phyloP scores from a whole-genome alignment of 2,113 vertebrate species.

The Solea solea region DNA sequence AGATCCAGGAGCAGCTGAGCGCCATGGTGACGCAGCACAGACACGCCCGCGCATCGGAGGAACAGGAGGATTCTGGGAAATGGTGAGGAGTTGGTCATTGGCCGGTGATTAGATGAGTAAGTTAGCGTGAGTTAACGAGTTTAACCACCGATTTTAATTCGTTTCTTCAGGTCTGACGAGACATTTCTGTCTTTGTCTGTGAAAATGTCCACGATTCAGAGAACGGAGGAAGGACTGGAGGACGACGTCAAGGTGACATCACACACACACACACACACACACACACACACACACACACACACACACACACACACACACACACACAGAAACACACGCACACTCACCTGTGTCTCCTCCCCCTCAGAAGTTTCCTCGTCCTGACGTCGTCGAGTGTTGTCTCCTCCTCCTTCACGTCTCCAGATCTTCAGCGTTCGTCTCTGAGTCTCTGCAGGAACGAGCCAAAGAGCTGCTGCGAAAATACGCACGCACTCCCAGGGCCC shows the following conservation, averaged over 20 bases:
- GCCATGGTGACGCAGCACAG: slow-evolving; percentile 86
- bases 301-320: background rate
- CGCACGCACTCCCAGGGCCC: background rate
- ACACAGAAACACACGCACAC: background rate
- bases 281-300: background rate
- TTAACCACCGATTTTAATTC: background rate
- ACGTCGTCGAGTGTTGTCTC: slow-evolving; percentile 92
- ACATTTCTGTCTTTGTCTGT: slow-evolving; percentile 85
- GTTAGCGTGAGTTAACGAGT: too few relatives aligned
- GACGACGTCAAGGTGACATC: slow-evolving; percentile 69
- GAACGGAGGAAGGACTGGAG: slow-evolving; percentile 83
- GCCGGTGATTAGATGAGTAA: background rate
- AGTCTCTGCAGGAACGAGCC: slow-evolving; percentile 72
- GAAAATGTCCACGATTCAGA: slow-evolving; percentile 83
- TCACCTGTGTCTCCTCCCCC: background rate
- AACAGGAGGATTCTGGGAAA: background rate
- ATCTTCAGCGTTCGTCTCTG: slow-evolving; percentile 58
- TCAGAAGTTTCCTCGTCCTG: slow-evolving; percentile 87
- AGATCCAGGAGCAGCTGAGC: slow-evolving; percentile 84
- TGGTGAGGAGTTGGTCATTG: slow-evolving; percentile 11
- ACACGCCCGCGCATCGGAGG: slow-evolving; percentile 33
- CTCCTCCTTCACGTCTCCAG: slow-evolving; percentile 83
- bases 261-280: background rate
- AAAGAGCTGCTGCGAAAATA: slow-evolving; percentile 81
- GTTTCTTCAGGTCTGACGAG: slow-evolving; percentile 63